A percentile compares a stretch with the other conserved stretches of the same genome.
These are phyloP conservation scores for Zaprionus camerounensis DNA, from an alignment of 1,140 invertebrate genomes.

Conservation along the genomic window DNA sequence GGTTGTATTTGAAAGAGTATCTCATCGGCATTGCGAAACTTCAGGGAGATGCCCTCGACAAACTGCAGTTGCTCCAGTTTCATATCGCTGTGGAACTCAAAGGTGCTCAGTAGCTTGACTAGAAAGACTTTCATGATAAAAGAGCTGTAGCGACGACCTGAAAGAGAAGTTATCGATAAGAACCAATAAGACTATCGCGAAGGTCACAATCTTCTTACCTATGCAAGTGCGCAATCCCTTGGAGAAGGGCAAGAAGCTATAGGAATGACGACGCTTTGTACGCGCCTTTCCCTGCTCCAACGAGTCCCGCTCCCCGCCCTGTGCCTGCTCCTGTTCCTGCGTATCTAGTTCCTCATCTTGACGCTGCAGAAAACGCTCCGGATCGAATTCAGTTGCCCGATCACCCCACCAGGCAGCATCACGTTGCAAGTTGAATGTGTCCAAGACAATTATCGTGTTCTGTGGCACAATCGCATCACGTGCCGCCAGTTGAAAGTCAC, in stretches of 20 bases:
- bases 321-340: conserved; percentile 4
- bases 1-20: conserved; percentile 65
- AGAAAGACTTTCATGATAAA: conserved; percentile 77
- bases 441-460: conserved; percentile 72
- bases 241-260: conserved; percentile 90
- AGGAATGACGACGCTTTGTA: conserved; percentile 86
- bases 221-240: conserved; percentile 89
- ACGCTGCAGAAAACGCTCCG: conserved; percentile 88
- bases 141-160: conserved; percentile 73
- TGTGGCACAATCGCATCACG: conserved; percentile 62
- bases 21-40: conserved; percentile 75
- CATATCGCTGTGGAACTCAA: conserved; percentile 65
- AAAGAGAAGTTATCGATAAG: not conserved
- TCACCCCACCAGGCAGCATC: conserved; percentile 82
- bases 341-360: conserved; percentile 6
- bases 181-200: no score
- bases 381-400: conserved; percentile 90
- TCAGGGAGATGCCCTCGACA: conserved; percentile 75
- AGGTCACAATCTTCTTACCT: conserved; percentile 75
- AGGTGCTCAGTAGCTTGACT: conserved; percentile 65
- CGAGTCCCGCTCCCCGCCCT: not conserved
- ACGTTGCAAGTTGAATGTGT: conserved; percentile 81
- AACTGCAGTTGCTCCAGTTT: conserved; percentile 66
- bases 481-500: conserved; percentile 65
- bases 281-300: not conserved